Evolutionary conservation across 1,140 invertebrate species (phyloP), one percentile per base, ranked within the genome.

Genomic region (Dreissena polymorpha): DNA sequence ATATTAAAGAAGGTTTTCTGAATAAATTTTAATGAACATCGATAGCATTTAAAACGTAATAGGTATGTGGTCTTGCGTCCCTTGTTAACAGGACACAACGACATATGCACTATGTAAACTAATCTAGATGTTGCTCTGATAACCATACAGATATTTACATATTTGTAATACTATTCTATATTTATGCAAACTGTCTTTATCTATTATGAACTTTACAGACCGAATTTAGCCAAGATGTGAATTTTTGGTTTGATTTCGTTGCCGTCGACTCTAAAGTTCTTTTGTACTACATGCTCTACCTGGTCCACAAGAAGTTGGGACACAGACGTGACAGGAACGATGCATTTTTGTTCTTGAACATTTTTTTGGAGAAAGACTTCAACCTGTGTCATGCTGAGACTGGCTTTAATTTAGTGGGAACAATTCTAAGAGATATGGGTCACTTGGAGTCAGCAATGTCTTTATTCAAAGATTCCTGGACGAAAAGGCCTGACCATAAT

Each of bases 161-260:
- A 6, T 23, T 12, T 60, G 2, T 5, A 60, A 60, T 23, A 60
- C 57, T 18, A 6, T 18, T 60, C 16, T 23, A 2, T 60, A n/a
- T n/a, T 5, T n/a, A 60, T 60, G 18, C 57, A n/a, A n/a, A n/a
- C 2, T 23, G 57, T 60, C 39, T 60, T 18, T n/a, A 60, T 23
- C 2, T 60, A 60, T 60, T 60, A 18, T 60, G 3, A 60, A 60
- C 57, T 2, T 60, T 60, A n/a, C 16, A n/a, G 21, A 18, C 16
- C 21, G 16, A 23, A n/a, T 60, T 60, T 10, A 60, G 57, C 16
- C 57, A 39, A 18, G 57, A 60, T 60, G 57, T 23, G 21, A 18
- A n/a, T 60, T 60, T n/a, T 23, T 60, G 57, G 57, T 60, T 60
- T 12, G 57, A 60, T 23, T 60, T n/a, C 21, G 57, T 60, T 60